A percentile compares a stretch with the other conserved stretches of the same genome.
Conservation (phyloP, 2,888 invertebrate genomes). For the Thymelicus lineola region DNA sequence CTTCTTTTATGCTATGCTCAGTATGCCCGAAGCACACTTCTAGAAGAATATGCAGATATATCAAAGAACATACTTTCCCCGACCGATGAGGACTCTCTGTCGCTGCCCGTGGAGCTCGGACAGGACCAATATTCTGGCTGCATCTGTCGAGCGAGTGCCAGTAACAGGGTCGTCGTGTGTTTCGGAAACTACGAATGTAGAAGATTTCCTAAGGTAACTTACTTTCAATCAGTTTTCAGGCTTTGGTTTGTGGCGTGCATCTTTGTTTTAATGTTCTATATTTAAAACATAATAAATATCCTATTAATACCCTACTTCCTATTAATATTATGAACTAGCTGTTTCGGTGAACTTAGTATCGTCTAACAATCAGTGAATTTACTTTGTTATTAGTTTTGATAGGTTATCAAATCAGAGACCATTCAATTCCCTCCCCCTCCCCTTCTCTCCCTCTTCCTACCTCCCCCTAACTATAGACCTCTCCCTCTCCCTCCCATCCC, state of each 20-base stretch:
- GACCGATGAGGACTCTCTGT: constrained; percentile 53
- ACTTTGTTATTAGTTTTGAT: too few species aligned
- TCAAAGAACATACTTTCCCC: constrained; percentile 57
- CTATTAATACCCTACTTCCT: too few species aligned
- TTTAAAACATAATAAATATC: too few species aligned
- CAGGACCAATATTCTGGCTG: constrained; percentile 76
- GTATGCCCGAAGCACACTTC: constrained; percentile 60
- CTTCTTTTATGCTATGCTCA: constrained; percentile 71
- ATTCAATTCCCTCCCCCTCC: too few species aligned
- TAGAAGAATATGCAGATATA: constrained; percentile 65
- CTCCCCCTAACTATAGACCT: too few species aligned
- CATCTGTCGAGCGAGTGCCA: constrained; percentile 71
- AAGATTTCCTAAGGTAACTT: constrained; percentile 74
- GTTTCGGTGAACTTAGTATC: too few species aligned
- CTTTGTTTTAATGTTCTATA: too few species aligned
- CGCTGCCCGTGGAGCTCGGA: constrained; percentile 65
- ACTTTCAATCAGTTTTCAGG: not conserved
- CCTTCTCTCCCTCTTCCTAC: too few species aligned
- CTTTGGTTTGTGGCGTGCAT: not conserved
- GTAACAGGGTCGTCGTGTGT: constrained; percentile 70
- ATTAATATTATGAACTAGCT: too few species aligned
- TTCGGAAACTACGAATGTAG: constrained; percentile 82
- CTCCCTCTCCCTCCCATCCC: too few species aligned
- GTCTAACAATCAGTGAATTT: too few species aligned
- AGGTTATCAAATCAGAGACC: too few species aligned